These are phyloP conservation scores for Neoitamus cyanurus DNA, from an alignment of 2,888 invertebrate genomes.

Conservation along the genomic window DNA sequence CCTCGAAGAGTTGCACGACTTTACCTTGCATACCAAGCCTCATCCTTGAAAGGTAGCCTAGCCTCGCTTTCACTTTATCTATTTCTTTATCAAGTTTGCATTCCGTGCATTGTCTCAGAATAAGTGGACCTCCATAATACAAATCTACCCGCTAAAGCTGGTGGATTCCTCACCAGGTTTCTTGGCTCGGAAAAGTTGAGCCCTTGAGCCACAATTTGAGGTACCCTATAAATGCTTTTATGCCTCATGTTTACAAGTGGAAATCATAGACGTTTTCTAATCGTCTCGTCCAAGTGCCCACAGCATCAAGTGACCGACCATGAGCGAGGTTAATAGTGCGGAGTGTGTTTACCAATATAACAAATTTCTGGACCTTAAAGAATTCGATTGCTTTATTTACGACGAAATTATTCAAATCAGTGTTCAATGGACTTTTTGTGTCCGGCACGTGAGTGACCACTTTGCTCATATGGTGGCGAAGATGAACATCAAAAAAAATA, in stretches of 20 bases:
- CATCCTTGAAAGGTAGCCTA: background rate
- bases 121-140: too few species aligned
- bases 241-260: background rate
- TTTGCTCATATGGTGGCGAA: background rate
- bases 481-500: background rate
- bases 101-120: background rate
- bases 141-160: too few species aligned
- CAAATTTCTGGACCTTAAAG: conserved; percentile 32
- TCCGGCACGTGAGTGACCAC: conserved; percentile 20
- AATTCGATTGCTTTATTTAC: conserved; percentile 38
- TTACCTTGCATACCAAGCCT: background rate
- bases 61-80: background rate
- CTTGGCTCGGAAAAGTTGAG: background rate
- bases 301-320: background rate
- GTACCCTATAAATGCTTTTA: background rate
- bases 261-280: background rate
- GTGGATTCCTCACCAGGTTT: background rate
- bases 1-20: background rate
- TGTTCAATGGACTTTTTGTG: conserved; percentile 31
- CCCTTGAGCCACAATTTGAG: background rate
- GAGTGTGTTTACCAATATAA: background rate
- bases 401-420: conserved; percentile 36
- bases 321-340: conserved; percentile 23
- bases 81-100: background rate
- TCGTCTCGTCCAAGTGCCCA: too few species aligned